Conservation (phyloP, 2,888 invertebrate genomes). For the Autographa pulchrina region DNA sequence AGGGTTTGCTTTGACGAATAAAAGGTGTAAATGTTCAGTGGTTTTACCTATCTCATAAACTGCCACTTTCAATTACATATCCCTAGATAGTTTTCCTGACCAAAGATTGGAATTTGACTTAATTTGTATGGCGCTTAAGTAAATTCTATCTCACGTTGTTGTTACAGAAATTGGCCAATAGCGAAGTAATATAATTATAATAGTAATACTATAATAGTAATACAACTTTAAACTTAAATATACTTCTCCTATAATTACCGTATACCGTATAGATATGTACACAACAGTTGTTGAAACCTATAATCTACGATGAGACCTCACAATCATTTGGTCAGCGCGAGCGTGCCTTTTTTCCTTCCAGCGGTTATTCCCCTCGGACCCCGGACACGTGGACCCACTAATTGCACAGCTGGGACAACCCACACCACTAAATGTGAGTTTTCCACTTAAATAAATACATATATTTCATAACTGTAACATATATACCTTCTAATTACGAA, state of each 20-base stretch:
- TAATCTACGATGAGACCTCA: constrained; percentile 58
- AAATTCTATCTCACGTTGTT: no score
- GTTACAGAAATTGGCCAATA: no score
- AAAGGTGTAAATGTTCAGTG: no score
- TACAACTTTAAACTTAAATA: neutral
- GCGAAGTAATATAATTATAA: no score
- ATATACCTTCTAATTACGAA: constrained; percentile 56
- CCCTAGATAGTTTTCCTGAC: no score
- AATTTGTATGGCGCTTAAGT: no score
- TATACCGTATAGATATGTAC: constrained; percentile 24
- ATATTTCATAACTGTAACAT: constrained; percentile 55
- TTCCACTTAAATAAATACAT: constrained; percentile 81
- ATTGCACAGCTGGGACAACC: constrained; percentile 88
- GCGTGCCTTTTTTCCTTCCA: constrained; percentile 64
- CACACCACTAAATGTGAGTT: constrained; percentile 76
- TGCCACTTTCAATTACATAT: no score
- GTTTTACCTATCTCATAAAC: no score
- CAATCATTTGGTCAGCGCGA: constrained; percentile 60
- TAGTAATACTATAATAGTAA: no score
- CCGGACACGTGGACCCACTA: constrained; percentile 83
- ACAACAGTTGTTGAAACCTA: constrained; percentile 42
- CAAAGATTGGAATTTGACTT: no score
- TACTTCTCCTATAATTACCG: constrained; percentile 19
- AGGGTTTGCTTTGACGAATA: neutral
- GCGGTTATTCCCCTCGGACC: constrained; percentile 79